A percentile compares a stretch with the other conserved stretches of the same genome.
Evolutionary conservation across 2,888 invertebrate genomes (phyloP).

Genomic region (Sminthurinus aureus): DNA sequence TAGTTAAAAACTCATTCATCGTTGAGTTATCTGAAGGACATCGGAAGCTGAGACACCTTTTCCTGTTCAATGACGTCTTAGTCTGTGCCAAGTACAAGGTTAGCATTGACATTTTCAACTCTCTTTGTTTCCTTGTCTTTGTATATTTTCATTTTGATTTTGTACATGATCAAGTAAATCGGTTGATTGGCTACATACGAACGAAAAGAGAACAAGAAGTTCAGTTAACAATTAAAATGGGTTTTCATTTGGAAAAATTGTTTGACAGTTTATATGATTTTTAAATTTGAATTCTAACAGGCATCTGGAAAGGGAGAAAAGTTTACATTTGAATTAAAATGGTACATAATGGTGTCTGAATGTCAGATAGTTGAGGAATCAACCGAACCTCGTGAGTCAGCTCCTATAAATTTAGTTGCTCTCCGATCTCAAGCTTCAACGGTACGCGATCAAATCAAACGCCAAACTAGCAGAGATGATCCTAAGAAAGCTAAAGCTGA

Average conservation of each 20-base stretch:
- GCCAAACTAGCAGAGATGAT: constrained; percentile 78
- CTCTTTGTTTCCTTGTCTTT: neutral
- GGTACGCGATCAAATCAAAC: constrained; percentile 82
- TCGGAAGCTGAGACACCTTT: constrained; percentile 88
- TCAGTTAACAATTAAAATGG: too few species aligned
- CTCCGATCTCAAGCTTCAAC: constrained; percentile 77
- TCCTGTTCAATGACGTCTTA: constrained; percentile 93
- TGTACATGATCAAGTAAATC: too few species aligned
- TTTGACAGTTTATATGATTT: neutral
- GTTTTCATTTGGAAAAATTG: neutral
- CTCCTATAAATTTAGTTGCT: constrained; percentile 82
- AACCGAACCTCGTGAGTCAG: constrained; percentile 75
- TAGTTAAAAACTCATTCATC: constrained; percentile 93
- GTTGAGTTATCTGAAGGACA: constrained; percentile 89
- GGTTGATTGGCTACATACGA: too few species aligned
- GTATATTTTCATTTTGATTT: neutral
- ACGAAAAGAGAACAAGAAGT: too few species aligned
- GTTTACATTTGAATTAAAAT: constrained; percentile 90
- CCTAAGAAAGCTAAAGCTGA: constrained; percentile 66
- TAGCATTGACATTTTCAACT: too few species aligned
- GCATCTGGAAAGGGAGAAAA: constrained; percentile 82
- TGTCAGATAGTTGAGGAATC: constrained; percentile 77
- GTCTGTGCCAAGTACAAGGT: constrained; percentile 94
- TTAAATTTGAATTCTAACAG: constrained; percentile 66
- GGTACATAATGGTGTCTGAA: constrained; percentile 89